Percentiles rank a stretch among this genome's conserved stretches.
These are phyloP conservation scores for Carassius auratus DNA, from an alignment of 2,113 vertebrate genomes.

Conservation along the genomic window DNA sequence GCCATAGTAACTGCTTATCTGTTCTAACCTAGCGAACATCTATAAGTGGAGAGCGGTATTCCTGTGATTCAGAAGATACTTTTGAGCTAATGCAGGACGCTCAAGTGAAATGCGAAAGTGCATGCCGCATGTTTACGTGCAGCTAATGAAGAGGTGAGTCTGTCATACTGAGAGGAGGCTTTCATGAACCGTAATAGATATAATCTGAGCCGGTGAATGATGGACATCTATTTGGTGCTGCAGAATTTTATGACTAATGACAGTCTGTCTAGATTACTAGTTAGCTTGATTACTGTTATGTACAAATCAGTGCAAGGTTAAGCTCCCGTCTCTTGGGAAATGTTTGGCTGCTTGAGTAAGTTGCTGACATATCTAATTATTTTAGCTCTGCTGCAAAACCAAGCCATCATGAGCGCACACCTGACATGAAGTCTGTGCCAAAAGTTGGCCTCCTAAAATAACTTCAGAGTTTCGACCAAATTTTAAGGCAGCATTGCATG, in stretches of 20 bases:
- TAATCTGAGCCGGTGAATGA: neutral
- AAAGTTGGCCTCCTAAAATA: neutral
- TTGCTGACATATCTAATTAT: constrained; percentile 3
- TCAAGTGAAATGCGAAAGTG: constrained; percentile 8
- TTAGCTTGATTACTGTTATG: constrained; percentile 32
- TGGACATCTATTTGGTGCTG: neutral
- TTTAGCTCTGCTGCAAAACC: neutral
- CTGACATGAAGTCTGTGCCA: neutral
- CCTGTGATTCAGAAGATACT: constrained; percentile 8
- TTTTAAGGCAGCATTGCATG: neutral
- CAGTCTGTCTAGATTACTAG: neutral
- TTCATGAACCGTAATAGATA: neutral
- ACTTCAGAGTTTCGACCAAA: neutral
- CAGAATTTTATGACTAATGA: constrained; percentile 16
- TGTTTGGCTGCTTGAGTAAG: neutral
- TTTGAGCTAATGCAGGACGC: constrained; percentile 15
- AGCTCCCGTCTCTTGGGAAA: neutral
- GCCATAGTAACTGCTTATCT: constrained; percentile 56
- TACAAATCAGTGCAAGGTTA: neutral
- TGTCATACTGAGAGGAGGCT: neutral
- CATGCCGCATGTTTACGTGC: neutral
- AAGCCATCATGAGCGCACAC: neutral
- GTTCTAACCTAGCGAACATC: constrained; percentile 27
- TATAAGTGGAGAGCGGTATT: constrained; percentile 36
- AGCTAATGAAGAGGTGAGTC: constrained; percentile 15